phyloP scores from a whole-genome alignment of 2,113 vertebrate species.

The Malurus melanocephalus region DNA sequence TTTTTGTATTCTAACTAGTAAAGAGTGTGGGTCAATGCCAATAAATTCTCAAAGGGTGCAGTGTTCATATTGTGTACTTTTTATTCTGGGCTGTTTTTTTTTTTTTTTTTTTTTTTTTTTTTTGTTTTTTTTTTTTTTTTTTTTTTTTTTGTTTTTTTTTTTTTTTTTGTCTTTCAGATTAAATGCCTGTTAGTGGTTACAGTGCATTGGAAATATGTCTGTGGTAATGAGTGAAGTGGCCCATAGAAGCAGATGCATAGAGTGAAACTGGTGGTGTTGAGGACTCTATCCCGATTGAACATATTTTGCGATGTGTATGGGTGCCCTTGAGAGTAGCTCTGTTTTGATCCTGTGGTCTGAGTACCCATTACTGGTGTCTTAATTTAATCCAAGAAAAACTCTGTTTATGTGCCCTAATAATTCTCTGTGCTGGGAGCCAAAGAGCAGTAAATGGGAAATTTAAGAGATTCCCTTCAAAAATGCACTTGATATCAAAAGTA shows the following conservation, averaged over 20 bases:
- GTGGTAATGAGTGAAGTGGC: not conserved
- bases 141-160: too few relatives aligned
- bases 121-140: too few relatives aligned
- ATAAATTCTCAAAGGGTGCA: not conserved
- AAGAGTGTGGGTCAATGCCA: not conserved
- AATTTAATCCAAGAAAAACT: not conserved
- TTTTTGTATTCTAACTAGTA: not conserved
- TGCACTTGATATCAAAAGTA: not conserved
- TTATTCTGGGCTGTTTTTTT: not conserved
- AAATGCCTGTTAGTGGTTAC: not conserved
- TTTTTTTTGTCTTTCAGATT: not conserved
- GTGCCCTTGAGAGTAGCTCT: not conserved
- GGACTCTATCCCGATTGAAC: not conserved
- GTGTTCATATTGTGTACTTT: not conserved
- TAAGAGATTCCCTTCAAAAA: not conserved
- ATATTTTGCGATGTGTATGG: not conserved
- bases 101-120: too few relatives aligned
- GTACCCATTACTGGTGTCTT: not conserved
- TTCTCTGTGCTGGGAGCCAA: not conserved
- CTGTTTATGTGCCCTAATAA: not conserved
- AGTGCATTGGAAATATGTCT: not conserved
- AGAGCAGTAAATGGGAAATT: not conserved
- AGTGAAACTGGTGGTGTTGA: not conserved
- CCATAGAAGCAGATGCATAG: not conserved
- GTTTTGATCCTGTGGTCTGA: not conserved